These are phyloP conservation scores for Rotaria sp. DNA, from an alignment of 2,888 invertebrate genomes.

Conservation along the genomic window DNA sequence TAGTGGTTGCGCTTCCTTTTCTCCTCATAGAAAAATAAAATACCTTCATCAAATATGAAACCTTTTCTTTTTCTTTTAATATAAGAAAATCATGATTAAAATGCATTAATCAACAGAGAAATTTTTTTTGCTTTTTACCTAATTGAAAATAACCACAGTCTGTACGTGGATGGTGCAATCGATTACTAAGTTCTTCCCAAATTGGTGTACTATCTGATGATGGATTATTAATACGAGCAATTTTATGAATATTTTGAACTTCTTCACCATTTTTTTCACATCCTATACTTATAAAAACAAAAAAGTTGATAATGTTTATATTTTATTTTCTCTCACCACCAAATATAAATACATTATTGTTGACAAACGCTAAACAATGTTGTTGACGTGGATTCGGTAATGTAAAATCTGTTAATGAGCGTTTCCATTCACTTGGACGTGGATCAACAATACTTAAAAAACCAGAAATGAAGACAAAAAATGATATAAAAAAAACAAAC, in stretches of 20 bases:
- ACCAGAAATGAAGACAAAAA: background rate
- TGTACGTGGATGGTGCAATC: background rate
- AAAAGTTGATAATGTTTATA: too few species aligned
- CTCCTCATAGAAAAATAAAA: background rate
- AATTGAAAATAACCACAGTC: constrained; percentile 22
- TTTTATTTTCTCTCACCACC: background rate
- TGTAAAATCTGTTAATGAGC: background rate
- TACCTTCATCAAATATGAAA: background rate
- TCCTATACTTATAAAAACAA: background rate
- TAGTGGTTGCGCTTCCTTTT: too few species aligned
- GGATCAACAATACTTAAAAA: background rate
- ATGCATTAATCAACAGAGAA: background rate
- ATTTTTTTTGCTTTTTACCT: background rate
- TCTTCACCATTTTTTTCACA: background rate
- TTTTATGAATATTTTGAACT: background rate
- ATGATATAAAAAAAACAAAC: too few species aligned
- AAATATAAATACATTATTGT: background rate
- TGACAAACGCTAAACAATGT: background rate
- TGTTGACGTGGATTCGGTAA: background rate
- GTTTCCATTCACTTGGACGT: background rate
- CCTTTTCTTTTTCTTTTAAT: background rate
- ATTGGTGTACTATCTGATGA: background rate
- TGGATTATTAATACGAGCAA: background rate
- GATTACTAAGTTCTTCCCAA: background rate
- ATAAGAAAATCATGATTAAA: background rate